Conservation (phyloP, 2,797 vertebrate genomes). For the Diplodus puntazzo region DNA sequence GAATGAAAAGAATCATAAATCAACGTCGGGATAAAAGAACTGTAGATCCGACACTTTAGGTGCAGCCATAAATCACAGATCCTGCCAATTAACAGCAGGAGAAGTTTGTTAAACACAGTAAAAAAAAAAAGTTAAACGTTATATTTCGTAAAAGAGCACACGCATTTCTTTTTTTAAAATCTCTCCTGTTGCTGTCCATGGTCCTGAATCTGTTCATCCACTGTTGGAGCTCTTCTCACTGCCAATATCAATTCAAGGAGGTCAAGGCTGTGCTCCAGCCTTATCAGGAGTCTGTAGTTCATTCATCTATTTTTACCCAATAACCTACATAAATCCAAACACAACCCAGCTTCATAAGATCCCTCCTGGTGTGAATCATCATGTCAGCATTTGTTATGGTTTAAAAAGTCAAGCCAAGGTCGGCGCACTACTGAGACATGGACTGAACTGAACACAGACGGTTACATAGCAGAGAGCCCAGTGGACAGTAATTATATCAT, state of each 20-base stretch:
- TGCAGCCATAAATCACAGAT: slow-evolving; percentile 43
- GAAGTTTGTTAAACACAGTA: neutral
- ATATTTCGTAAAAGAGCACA: neutral
- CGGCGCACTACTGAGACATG: neutral
- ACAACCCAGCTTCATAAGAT: neutral
- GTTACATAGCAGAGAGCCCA: neutral
- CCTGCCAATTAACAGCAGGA: slow-evolving; percentile 17
- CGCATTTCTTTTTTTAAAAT: neutral
- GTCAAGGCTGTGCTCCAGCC: too few species aligned
- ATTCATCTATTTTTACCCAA: slow-evolving; percentile 10
- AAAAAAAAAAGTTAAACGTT: neutral
- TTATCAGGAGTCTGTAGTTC: slow-evolving; percentile 1
- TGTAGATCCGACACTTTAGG: slow-evolving; percentile 19
- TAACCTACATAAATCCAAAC: slow-evolving; percentile 37
- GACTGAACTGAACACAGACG: neutral
- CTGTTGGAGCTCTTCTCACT: neutral
- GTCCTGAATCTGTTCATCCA: neutral
- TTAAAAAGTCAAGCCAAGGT: slow-evolving; percentile 20
- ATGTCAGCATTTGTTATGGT: neutral
- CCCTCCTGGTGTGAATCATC: slow-evolving; percentile 8
- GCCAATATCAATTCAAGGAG: slow-evolving; percentile 1
- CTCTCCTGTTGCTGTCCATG: neutral
- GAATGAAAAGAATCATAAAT: slow-evolving; percentile 46
- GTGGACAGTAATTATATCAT: neutral
- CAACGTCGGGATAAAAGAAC: slow-evolving; percentile 33